Evolutionary conservation across 2,113 vertebrate species (phyloP).

Genomic region (Aptenodytes patagonicus): DNA sequence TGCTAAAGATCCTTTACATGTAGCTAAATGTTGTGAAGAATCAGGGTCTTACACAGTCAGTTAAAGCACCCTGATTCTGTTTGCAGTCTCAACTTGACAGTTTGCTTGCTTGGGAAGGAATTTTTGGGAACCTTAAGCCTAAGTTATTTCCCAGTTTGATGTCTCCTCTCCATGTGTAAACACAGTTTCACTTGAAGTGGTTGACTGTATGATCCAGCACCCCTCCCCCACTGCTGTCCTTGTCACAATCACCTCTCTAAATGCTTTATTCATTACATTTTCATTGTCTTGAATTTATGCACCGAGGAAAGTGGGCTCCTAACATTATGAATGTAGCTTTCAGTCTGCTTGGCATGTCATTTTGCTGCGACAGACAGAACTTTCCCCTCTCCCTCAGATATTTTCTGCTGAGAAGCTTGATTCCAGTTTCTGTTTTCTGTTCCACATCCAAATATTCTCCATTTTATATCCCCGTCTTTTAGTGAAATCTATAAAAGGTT

Average conservation of each 20-base stretch:
- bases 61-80: not conserved
- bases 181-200: not conserved
- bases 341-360: not conserved
- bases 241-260: constrained; percentile 44
- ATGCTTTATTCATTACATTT: constrained; percentile 33
- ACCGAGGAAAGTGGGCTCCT: constrained; percentile 4
- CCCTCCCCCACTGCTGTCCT: not conserved
- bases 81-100: not conserved
- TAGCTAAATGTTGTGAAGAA: not conserved
- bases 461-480: not conserved
- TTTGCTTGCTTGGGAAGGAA: not conserved
- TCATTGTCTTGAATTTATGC: constrained; percentile 47
- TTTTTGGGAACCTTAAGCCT: not conserved
- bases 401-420: not conserved
- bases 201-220: not conserved
- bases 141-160: not conserved
- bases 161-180: not conserved
- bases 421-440: constrained; percentile 5
- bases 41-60: not conserved
- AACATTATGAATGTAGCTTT: constrained; percentile 7
- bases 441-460: not conserved
- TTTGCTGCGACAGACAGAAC: not conserved
- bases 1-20: not conserved
- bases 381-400: not conserved
- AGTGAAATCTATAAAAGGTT: not conserved